These are phyloP conservation scores for Tetramorium alpestre DNA, from an alignment of 1,140 invertebrate species.

Conservation along the genomic window DNA sequence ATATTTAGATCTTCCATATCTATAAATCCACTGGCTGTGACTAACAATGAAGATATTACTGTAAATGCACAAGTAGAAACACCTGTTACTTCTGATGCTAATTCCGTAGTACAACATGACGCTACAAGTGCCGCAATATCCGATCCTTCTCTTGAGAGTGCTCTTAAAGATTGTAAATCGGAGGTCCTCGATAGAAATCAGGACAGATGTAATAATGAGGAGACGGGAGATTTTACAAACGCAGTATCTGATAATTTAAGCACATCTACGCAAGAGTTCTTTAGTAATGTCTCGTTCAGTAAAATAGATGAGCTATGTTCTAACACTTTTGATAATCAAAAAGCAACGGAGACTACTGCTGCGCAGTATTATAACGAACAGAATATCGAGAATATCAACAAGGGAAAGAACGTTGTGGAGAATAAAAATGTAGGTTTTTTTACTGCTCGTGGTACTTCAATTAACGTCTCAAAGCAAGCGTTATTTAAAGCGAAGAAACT, in stretches of 20 bases:
- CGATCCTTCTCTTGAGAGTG: background rate
- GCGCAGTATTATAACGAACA: background rate
- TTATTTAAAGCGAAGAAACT: conserved; percentile 61
- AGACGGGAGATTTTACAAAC: conserved; percentile 7
- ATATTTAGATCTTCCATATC: conserved; percentile 71
- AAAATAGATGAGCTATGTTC: conserved; percentile 72
- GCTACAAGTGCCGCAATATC: background rate
- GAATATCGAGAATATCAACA: background rate
- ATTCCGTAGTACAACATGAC: background rate
- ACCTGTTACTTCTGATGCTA: background rate
- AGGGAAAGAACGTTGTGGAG: conserved; percentile 9
- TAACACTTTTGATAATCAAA: conserved; percentile 39
- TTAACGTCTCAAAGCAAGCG: conserved; percentile 55
- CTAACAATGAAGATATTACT: conserved; percentile 34
- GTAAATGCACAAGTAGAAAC: background rate
- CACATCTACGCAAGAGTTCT: conserved; percentile 77
- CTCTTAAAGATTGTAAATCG: background rate
- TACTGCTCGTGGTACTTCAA: conserved; percentile 12
- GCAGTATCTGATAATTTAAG: conserved; percentile 50
- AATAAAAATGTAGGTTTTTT: conserved; percentile 30
- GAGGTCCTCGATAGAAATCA: background rate
- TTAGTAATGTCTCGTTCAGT: conserved; percentile 75
- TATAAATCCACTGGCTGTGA: conserved; percentile 10
- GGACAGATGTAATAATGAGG: conserved; percentile 17
- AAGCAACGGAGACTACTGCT: background rate